These are phyloP conservation scores for Calosoma granatense DNA, from an alignment of 1,140 invertebrate species.

Conservation along the genomic window DNA sequence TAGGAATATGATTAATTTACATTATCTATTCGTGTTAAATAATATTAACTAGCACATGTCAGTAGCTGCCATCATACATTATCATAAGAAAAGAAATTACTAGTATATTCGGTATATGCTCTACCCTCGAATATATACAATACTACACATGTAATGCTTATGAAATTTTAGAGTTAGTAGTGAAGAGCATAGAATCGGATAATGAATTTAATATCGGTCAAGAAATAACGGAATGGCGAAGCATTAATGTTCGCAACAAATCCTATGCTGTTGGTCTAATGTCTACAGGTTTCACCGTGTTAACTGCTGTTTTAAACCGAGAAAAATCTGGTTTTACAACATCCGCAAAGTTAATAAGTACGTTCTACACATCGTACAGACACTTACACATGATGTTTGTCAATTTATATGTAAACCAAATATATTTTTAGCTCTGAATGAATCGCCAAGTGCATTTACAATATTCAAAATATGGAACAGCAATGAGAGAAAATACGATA, in stretches of 20 bases:
- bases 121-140: too few relatives aligned
- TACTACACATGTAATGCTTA: too few relatives aligned
- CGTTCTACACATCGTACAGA: too few relatives aligned
- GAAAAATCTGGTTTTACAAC: not conserved
- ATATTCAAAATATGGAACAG: not conserved
- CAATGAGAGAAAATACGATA: not conserved
- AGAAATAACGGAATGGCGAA: conserved; percentile 1
- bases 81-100: too few relatives aligned
- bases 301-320: not conserved
- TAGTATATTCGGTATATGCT: too few relatives aligned
- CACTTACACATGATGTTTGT: too few relatives aligned
- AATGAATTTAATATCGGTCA: not conserved
- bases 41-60: too few relatives aligned
- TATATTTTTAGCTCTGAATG: not conserved
- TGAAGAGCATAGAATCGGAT: not conserved
- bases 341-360: not conserved
- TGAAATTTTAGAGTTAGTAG: conserved; percentile 7
- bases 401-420: too few relatives aligned
- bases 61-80: too few relatives aligned
- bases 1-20: too few relatives aligned
- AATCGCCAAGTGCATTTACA: not conserved
- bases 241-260: not conserved
- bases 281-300: not conserved
- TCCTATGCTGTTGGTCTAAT: not conserved
- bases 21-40: too few relatives aligned